These are phyloP conservation scores for Danio aesculapii DNA, from an alignment of 2,797 vertebrate genomes.

Conservation along the genomic window DNA sequence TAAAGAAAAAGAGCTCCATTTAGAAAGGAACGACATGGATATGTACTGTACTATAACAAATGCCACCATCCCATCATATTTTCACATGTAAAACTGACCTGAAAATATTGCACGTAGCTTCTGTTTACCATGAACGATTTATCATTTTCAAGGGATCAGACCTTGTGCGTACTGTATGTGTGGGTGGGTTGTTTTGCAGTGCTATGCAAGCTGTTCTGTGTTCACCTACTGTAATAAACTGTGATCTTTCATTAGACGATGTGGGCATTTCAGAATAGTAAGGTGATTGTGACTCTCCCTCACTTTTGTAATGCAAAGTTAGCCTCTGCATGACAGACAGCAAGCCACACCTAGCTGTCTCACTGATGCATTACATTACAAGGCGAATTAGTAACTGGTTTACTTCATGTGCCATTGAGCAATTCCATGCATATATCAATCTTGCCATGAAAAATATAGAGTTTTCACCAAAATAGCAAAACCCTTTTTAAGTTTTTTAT, in stretches of 20 bases:
- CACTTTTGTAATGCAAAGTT: constrained; percentile 80
- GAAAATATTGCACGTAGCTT: neutral
- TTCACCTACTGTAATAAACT: constrained; percentile 46
- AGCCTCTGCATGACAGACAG: neutral
- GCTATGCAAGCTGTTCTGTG: constrained; percentile 1
- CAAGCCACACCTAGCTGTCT: constrained; percentile 72
- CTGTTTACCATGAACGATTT: neutral
- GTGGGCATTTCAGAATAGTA: constrained; percentile 79
- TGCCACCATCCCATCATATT: neutral
- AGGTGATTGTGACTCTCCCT: constrained; percentile 74
- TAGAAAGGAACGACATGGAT: constrained; percentile 1
- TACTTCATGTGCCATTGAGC: neutral
- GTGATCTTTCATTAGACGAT: constrained; percentile 54
- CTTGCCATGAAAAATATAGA: too few relatives aligned
- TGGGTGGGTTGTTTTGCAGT: neutral
- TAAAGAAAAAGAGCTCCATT: constrained; percentile 23
- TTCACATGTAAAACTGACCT: neutral
- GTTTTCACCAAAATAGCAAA: too few relatives aligned
- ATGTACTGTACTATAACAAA: neutral
- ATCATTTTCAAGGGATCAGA: neutral
- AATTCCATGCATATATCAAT: too few relatives aligned
- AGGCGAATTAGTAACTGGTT: constrained; percentile 18
- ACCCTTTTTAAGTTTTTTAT: too few relatives aligned
- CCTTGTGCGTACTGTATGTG: neutral
- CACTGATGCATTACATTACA: constrained; percentile 63